phyloP scores from a whole-genome alignment of 1,140 invertebrate species.

The Delia radicum region DNA sequence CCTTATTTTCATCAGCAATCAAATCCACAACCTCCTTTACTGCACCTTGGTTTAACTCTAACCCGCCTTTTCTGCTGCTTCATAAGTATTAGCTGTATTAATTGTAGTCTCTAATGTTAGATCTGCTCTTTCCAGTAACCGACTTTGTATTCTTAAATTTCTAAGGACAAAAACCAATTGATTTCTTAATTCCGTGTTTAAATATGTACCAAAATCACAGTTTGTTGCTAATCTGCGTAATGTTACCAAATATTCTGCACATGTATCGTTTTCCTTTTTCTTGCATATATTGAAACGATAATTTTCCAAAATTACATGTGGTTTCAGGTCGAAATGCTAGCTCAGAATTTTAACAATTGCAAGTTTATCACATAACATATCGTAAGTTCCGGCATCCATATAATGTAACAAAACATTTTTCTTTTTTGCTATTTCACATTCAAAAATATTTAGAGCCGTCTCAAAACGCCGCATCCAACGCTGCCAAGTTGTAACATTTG shows the following conservation, averaged over 20 bases:
- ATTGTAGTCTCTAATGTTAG: not conserved
- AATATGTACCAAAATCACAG: conserved; percentile 37
- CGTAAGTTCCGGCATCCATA: too few species aligned
- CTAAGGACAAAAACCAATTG: conserved; percentile 37
- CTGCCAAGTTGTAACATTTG: too few species aligned
- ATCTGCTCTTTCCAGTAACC: not conserved
- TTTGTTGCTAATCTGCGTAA: conserved; percentile 32
- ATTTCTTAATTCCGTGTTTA: conserved; percentile 34
- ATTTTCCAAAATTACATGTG: too few species aligned
- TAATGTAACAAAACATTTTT: too few species aligned
- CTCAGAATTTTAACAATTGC: too few species aligned
- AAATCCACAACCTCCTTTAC: not conserved
- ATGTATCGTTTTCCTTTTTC: too few species aligned
- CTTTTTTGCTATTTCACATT: too few species aligned
- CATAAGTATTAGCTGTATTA: not conserved
- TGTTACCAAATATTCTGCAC: conserved; percentile 30
- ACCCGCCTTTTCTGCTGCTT: not conserved
- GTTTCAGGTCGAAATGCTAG: too few species aligned
- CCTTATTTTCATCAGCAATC: not conserved
- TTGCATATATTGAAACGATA: too few species aligned
- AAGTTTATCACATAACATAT: too few species aligned
- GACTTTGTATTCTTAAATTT: conserved; percentile 19
- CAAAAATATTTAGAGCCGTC: too few species aligned
- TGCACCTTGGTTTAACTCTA: not conserved
- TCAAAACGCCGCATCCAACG: too few species aligned